Percentiles rank a stretch among this genome's conserved stretches.
These are phyloP conservation scores for Eubucco bourcierii DNA, from an alignment of 2,113 vertebrate genomes.

Conservation along the genomic window DNA sequence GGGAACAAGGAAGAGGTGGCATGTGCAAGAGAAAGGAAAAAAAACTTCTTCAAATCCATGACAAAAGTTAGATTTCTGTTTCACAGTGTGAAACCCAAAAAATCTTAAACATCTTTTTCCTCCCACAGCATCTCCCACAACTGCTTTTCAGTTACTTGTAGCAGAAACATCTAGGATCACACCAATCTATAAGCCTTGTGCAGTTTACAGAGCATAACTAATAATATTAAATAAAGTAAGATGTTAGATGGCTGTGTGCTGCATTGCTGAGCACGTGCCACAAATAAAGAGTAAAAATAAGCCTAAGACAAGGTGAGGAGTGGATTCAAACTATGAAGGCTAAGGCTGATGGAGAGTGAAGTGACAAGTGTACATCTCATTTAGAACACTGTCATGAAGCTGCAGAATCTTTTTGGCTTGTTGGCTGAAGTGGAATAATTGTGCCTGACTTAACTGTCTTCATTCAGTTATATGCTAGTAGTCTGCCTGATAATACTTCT, in stretches of 20 bases:
- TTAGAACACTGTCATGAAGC: slow-evolving; percentile 22
- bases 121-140: not conserved
- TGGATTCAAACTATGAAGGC: not conserved
- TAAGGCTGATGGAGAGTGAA: slow-evolving; percentile 11
- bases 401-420: slow-evolving; percentile 11
- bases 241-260: not conserved
- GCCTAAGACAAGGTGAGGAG: not conserved
- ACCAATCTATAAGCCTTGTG: not conserved
- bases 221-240: not conserved
- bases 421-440: slow-evolving; percentile 33
- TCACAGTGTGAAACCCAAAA: not conserved
- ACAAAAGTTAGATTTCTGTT: not conserved
- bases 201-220: not conserved
- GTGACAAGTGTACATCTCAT: slow-evolving; percentile 21
- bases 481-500: not conserved
- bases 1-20: not conserved
- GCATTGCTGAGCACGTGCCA: not conserved
- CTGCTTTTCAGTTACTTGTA: not conserved
- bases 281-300: not conserved
- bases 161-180: not conserved
- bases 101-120: not conserved
- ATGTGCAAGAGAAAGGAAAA: not conserved
- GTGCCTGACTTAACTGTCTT: not conserved
- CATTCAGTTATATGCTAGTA: not conserved
- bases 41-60: not conserved